A percentile compares a stretch with the other conserved stretches of the same genome.
phyloP scores from a whole-genome alignment of 1,140 invertebrate species.

The Leptinotarsa lineolata region DNA sequence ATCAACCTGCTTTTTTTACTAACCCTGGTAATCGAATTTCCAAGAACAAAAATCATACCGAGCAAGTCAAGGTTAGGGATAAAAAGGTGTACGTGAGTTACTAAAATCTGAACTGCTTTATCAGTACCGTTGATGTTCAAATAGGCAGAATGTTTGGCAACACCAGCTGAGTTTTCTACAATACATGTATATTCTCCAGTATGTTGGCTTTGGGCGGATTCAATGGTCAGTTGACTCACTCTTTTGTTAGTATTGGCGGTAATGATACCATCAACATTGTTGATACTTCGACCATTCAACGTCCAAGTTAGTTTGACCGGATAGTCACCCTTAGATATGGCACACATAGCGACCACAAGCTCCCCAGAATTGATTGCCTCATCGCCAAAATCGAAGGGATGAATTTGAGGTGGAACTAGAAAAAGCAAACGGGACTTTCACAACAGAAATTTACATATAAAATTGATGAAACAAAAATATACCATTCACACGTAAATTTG shows the following conservation, averaged over 20 bases:
- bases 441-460: neutral
- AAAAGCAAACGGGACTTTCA: neutral
- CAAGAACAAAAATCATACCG: conserved; percentile 13
- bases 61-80: neutral
- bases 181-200: conserved; percentile 67
- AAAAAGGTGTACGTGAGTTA: neutral
- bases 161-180: conserved; percentile 66
- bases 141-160: conserved; percentile 63
- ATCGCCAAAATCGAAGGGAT: conserved; percentile 74
- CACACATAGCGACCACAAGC: conserved; percentile 65
- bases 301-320: conserved; percentile 66
- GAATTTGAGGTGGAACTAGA: conserved; percentile 65
- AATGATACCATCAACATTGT: conserved; percentile 53
- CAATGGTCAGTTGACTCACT: conserved; percentile 65
- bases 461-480: conserved; percentile 6
- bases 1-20: conserved; percentile 53
- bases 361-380: conserved; percentile 71
- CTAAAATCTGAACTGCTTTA: neutral
- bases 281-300: conserved; percentile 62
- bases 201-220: conserved; percentile 62
- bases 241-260: conserved; percentile 59
- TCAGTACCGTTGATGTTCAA: conserved; percentile 52
- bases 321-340: conserved; percentile 69
- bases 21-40: conserved; percentile 41
- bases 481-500: conserved; percentile 69